Percentiles rank a stretch among this genome's conserved stretches.
Evolutionary conservation across 2,888 invertebrate genomes (phyloP).

Genomic region (Pseudococcus jackbeardsleyi): DNA sequence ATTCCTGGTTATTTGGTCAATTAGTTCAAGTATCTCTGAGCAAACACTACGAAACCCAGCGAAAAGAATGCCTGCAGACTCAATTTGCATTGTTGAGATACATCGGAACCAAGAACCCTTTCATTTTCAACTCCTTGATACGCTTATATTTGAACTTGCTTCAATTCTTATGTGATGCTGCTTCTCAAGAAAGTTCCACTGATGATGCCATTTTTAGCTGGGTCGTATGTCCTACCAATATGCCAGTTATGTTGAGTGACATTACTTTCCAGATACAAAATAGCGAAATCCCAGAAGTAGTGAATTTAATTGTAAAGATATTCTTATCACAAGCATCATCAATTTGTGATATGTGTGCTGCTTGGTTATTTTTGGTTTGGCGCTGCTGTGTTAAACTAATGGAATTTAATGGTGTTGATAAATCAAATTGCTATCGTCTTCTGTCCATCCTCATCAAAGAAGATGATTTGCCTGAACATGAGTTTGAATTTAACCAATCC

Average conservation of each 20-base stretch:
- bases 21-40: conserved; percentile 16
- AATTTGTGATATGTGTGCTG: not conserved
- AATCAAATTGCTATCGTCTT: not conserved
- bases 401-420: not conserved
- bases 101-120: conserved; percentile 9
- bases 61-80: not conserved
- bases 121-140: conserved; percentile 19
- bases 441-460: not conserved
- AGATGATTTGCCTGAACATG: not conserved
- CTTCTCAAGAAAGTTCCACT: not conserved
- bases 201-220: not conserved
- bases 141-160: not conserved
- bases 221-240: not conserved
- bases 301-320: conserved; percentile 29
- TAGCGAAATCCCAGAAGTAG: not conserved
- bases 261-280: not conserved
- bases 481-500: not conserved
- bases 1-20: conserved; percentile 61
- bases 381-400: not conserved
- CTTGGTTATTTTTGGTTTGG: not conserved
- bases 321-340: not conserved
- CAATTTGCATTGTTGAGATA: conserved; percentile 9
- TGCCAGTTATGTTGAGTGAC: not conserved
- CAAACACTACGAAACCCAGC: not conserved
- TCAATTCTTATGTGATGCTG: not conserved